Percentiles rank a stretch among this genome's conserved stretches.
Conservation (phyloP, 1,140 invertebrate genomes). For the Melipona quadrifasciata region DNA sequence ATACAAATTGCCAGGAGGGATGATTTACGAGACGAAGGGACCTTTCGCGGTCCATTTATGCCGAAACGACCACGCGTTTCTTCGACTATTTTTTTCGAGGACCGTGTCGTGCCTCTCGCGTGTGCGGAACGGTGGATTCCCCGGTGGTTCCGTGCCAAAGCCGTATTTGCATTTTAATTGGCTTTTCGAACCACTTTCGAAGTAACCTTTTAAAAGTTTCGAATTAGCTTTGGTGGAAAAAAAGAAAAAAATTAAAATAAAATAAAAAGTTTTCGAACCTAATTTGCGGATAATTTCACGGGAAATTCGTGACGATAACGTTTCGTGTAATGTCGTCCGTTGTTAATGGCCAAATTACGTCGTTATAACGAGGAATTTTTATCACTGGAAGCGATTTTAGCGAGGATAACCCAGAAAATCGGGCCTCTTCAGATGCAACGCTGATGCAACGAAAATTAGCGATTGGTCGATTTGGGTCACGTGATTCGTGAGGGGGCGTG, state of each 20-base stretch:
- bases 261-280: background rate
- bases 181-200: constrained; percentile 4
- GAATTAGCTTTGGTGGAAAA: background rate
- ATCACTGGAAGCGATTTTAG: too few species aligned
- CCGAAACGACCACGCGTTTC: background rate
- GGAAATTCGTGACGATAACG: background rate
- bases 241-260: too few species aligned
- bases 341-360: background rate
- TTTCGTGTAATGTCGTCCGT: background rate
- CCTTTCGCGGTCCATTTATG: too few species aligned
- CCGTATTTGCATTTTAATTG: constrained; percentile 33
- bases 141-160: background rate
- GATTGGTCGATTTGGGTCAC: too few species aligned
- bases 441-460: too few species aligned
- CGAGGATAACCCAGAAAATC: too few species aligned
- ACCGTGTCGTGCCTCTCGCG: background rate
- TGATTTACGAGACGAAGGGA: background rate
- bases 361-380: background rate
- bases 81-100: background rate
- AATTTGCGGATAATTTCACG: background rate
- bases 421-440: too few species aligned
- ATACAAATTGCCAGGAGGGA: background rate
- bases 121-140: background rate
- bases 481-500: too few species aligned
- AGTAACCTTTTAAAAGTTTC: constrained; percentile 25